These are phyloP conservation scores for Lethocerus indicus DNA, from an alignment of 1,140 invertebrate species.

Conservation along the genomic window DNA sequence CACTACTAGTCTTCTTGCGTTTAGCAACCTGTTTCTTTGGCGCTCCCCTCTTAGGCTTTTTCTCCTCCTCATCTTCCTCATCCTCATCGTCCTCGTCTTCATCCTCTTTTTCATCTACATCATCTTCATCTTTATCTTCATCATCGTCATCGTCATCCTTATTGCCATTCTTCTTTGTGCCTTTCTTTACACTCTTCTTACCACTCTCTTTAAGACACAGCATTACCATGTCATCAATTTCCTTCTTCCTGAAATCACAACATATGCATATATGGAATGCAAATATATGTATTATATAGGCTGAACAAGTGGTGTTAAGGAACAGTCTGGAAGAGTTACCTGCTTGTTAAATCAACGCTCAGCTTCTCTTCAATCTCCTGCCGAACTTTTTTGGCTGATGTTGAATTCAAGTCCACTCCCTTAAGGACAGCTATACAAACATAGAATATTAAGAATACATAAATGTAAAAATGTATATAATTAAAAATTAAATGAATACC, in stretches of 20 bases:
- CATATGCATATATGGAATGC: not conserved
- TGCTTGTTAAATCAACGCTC: conserved; percentile 49
- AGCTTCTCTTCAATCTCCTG: conserved; percentile 69
- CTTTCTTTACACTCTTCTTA: conserved; percentile 19
- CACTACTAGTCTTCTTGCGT: conserved; percentile 43
- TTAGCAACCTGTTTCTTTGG: conserved; percentile 33
- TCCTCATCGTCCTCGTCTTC: conserved; percentile 28
- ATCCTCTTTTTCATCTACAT: conserved; percentile 34
- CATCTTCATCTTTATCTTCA: conserved; percentile 31
- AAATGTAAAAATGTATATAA: too few relatives aligned
- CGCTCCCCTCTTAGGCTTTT: conserved; percentile 36
- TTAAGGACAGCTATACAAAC: conserved; percentile 61
- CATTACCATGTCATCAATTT: conserved; percentile 72
- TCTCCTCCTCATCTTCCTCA: conserved; percentile 32
- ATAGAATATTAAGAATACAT: conserved; percentile 11
- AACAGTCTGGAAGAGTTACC: conserved; percentile 23
- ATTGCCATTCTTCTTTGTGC: conserved; percentile 29
- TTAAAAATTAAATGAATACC: too few relatives aligned
- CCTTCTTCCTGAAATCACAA: conserved; percentile 45
- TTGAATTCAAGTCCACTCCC: conserved; percentile 63
- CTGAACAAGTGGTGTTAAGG: too few relatives aligned
- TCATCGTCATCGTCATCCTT: conserved; percentile 42
- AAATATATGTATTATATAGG: not conserved
- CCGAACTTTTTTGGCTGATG: conserved; percentile 81
- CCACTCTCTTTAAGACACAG: conserved; percentile 44